A percentile compares a stretch with the other conserved stretches of the same genome.
phyloP scores from a whole-genome alignment of 2,797 vertebrate species.

The Hafferia zeledoni region DNA sequence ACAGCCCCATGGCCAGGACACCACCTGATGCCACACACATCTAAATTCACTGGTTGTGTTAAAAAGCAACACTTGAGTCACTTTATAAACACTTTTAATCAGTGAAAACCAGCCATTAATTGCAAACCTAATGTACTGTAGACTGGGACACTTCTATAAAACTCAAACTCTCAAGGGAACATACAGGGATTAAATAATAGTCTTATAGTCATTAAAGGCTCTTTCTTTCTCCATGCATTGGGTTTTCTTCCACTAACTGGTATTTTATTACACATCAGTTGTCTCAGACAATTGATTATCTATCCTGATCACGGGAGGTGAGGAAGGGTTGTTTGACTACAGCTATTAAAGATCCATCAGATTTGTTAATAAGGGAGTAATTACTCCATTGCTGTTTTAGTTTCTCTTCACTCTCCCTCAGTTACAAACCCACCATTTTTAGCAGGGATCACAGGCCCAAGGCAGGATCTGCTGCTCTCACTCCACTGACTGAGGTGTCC shows the following conservation, averaged over 20 bases:
- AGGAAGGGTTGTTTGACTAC: conserved; percentile 40
- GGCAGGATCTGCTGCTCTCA: not conserved
- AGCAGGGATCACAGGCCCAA: not conserved
- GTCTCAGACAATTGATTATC: conserved; percentile 40
- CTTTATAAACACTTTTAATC: not conserved
- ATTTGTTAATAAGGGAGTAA: conserved; percentile 38
- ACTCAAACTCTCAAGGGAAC: conserved; percentile 37
- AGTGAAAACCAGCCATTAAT: not conserved
- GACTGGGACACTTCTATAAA: conserved; percentile 1
- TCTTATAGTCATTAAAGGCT: conserved; percentile 18
- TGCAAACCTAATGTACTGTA: conserved; percentile 11
- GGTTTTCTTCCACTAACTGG: not conserved
- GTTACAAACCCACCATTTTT: not conserved
- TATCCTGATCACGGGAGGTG: conserved; percentile 31
- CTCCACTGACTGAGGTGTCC: not conserved
- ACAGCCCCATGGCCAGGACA: not conserved
- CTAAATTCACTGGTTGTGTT: not conserved
- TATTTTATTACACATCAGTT: conserved; percentile 46
- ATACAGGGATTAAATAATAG: conserved; percentile 32
- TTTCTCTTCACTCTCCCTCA: not conserved
- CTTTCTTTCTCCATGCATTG: not conserved
- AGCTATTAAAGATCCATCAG: conserved; percentile 30
- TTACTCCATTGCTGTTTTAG: not conserved
- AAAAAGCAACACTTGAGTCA: not conserved
- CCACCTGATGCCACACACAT: not conserved